Conservation (phyloP, 1,140 invertebrate species). For the Drosophila sucinea region DNA sequence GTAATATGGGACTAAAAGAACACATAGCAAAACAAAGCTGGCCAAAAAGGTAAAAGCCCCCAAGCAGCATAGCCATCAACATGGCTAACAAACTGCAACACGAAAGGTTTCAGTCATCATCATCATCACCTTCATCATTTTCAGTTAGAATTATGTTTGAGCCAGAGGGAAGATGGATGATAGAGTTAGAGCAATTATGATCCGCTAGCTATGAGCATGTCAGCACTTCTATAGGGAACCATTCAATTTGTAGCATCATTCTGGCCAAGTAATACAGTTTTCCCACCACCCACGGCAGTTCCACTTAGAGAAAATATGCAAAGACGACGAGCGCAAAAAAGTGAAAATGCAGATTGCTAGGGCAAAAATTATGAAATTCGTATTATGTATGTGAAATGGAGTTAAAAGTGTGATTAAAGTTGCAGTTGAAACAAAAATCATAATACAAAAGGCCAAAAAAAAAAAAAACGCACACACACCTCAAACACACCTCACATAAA, state of each 20-base stretch:
- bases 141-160: background rate
- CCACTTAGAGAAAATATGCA: constrained; percentile 32
- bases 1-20: no score
- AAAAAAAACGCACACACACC: constrained; percentile 32
- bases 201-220: constrained; percentile 48
- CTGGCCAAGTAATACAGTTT: constrained; percentile 15
- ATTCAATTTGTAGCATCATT: constrained; percentile 21
- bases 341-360: constrained; percentile 56
- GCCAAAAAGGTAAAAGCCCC: background rate
- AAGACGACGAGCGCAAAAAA: constrained; percentile 53
- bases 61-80: background rate
- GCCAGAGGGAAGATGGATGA: background rate
- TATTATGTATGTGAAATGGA: constrained; percentile 70
- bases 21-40: background rate
- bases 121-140: background rate
- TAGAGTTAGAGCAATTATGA: constrained; percentile 54
- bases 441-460: constrained; percentile 1
- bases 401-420: constrained; percentile 78
- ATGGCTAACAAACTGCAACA: background rate
- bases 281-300: constrained; percentile 13
- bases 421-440: constrained; percentile 54
- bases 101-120: background rate
- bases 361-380: constrained; percentile 71
- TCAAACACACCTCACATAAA: constrained; percentile 36
- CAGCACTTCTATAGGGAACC: no score